A percentile compares a stretch with the other conserved stretches of the same genome.
phyloP scores from a whole-genome alignment of 2,113 vertebrate genomes.

The Hemiprocne comata region DNA sequence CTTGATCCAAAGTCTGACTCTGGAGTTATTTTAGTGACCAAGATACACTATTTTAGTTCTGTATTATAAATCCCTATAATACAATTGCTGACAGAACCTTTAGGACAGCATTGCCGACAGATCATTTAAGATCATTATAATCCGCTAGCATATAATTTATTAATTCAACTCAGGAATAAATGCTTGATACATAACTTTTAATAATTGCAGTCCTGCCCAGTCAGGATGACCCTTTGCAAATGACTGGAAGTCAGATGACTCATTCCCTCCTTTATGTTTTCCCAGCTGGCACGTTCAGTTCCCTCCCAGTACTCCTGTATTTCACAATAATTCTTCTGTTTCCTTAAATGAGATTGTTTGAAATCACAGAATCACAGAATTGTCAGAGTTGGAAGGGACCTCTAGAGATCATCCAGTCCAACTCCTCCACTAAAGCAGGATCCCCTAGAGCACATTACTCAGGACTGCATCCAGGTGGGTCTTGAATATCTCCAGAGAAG shows the following conservation, averaged over 20 bases:
- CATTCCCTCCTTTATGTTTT: constrained; percentile 36
- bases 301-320: constrained; percentile 10
- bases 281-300: constrained; percentile 41
- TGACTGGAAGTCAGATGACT: constrained; percentile 49
- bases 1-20: constrained; percentile 50
- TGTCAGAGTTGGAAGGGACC: too few species aligned
- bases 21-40: constrained; percentile 57
- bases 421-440: too few species aligned
- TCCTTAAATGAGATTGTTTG: constrained; percentile 21
- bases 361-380: background rate
- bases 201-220: background rate
- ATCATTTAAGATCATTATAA: background rate
- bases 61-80: constrained; percentile 40
- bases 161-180: background rate
- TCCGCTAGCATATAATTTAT: background rate
- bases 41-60: constrained; percentile 40
- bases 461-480: too few species aligned
- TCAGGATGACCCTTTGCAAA: background rate
- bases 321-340: background rate
- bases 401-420: too few species aligned
- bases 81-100: constrained; percentile 52
- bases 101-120: constrained; percentile 12
- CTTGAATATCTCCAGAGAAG: too few species aligned
- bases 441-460: too few species aligned
- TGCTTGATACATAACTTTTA: constrained; percentile 35